Percentiles rank a stretch among this genome's conserved stretches.
Evolutionary conservation across 2,888 invertebrate genomes (phyloP).

Genomic region (Cephus runcator): DNA sequence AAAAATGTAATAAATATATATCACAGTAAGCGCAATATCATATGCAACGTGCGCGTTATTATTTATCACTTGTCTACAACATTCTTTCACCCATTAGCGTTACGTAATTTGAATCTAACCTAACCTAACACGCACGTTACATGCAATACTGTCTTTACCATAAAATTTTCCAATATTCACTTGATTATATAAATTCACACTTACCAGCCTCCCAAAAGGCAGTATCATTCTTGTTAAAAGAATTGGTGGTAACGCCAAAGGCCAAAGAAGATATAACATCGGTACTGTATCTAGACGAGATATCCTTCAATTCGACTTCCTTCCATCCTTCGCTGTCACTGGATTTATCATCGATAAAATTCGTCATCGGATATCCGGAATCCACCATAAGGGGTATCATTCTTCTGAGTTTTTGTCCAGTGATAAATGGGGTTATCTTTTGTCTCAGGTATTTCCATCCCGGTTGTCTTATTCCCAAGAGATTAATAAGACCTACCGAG

Average conservation of each 20-base stretch:
- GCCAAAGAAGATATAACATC: slow-evolving; percentile 46
- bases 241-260: slow-evolving; percentile 51
- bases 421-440: slow-evolving; percentile 49
- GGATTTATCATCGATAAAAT: slow-evolving; percentile 35
- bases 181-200: not conserved
- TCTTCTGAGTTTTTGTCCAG: slow-evolving; percentile 45
- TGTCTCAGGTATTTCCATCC: slow-evolving; percentile 67
- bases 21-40: not conserved
- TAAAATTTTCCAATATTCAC: too few relatives aligned
- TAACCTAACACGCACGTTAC: too few relatives aligned
- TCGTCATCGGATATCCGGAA: slow-evolving; percentile 37
- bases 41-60: not conserved
- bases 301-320: slow-evolving; percentile 39
- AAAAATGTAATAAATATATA: not conserved
- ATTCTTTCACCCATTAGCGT: too few relatives aligned
- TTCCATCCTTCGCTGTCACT: slow-evolving; percentile 30
- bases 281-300: slow-evolving; percentile 39
- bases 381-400: slow-evolving; percentile 49
- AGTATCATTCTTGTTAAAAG: slow-evolving; percentile 37
- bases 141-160: too few relatives aligned
- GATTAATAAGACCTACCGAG: slow-evolving; percentile 53
- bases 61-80: too few relatives aligned
- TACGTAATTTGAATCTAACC: too few relatives aligned
- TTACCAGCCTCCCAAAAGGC: slow-evolving; percentile 48
- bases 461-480: slow-evolving; percentile 64